Percentiles rank a stretch among this genome's conserved stretches.
Conservation (phyloP, 2,888 invertebrate genomes). For the Amitus sp. region DNA sequence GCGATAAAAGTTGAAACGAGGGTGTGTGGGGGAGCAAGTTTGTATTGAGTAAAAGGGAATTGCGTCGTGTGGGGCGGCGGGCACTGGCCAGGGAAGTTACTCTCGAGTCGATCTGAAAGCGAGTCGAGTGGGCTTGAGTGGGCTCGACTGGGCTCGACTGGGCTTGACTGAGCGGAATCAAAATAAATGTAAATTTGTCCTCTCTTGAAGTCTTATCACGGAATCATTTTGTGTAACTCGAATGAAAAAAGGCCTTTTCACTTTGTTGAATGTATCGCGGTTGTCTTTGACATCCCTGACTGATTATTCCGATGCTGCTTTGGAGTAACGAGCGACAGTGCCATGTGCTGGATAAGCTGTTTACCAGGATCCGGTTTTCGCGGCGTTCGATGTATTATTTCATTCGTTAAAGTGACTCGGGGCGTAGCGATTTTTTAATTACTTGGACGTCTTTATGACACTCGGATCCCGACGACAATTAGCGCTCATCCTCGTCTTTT, state of each 20-base stretch:
- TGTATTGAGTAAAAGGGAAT: no score
- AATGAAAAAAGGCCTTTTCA: slow-evolving; percentile 15
- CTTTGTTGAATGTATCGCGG: slow-evolving; percentile 23
- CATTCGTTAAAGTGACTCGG: not conserved
- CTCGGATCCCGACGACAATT: slow-evolving; percentile 25
- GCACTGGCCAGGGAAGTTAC: no score
- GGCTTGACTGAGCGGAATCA: no score
- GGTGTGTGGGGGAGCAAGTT: no score
- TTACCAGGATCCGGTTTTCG: slow-evolving; percentile 33
- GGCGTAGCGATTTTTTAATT: slow-evolving; percentile 28
- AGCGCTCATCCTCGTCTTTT: slow-evolving; percentile 5
- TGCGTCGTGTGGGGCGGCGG: no score
- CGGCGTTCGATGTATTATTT: slow-evolving; percentile 1
- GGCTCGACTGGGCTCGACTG: no score
- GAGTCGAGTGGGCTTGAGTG: no score
- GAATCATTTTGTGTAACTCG: slow-evolving; percentile 8
- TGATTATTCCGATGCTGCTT: slow-evolving; percentile 17
- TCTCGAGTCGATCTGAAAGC: no score
- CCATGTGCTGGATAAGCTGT: slow-evolving; percentile 25
- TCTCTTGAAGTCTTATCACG: slow-evolving; percentile 23
- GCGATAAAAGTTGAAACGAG: no score
- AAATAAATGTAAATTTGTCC: no score
- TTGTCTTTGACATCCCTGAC: slow-evolving; percentile 32
- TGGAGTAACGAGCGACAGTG: slow-evolving; percentile 21
- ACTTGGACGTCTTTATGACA: slow-evolving; percentile 27